phyloP scores from a whole-genome alignment of 2,888 invertebrate genomes.

The Rotaria macrura region DNA sequence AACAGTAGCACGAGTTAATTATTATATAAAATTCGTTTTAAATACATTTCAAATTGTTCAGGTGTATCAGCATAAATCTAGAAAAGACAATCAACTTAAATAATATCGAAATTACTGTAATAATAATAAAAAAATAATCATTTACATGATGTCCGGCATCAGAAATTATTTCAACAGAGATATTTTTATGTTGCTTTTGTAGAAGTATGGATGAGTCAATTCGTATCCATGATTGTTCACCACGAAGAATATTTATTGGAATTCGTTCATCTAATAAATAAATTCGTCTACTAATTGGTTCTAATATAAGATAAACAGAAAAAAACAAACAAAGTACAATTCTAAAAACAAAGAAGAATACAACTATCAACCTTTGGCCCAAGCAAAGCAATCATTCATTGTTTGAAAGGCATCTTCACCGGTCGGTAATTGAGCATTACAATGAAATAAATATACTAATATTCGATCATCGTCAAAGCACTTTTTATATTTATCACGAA shows the following conservation, averaged over 20 bases:
- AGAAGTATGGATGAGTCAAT: constrained; percentile 69
- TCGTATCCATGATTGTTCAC: constrained; percentile 87
- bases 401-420: background rate
- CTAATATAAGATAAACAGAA: background rate
- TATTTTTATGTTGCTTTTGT: constrained; percentile 57
- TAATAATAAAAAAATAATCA: too few species aligned
- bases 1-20: background rate
- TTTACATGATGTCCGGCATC: constrained; percentile 75
- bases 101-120: background rate
- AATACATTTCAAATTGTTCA: background rate
- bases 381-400: background rate
- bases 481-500: constrained; percentile 67
- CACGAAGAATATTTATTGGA: constrained; percentile 78
- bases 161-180: background rate
- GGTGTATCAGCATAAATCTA: background rate
- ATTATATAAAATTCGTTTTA: background rate
- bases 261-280: constrained; percentile 60
- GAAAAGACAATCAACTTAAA: background rate
- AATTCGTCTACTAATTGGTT: constrained; percentile 77
- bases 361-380: background rate
- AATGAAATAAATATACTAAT: constrained; percentile 85
- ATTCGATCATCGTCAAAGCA: constrained; percentile 54
- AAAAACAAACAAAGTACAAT: too few species aligned
- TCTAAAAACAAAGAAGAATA: background rate
- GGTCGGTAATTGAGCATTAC: constrained; percentile 59